These are phyloP conservation scores for Paedocypris micromegethes DNA, from an alignment of 2,797 vertebrate genomes.

Conservation along the genomic window DNA sequence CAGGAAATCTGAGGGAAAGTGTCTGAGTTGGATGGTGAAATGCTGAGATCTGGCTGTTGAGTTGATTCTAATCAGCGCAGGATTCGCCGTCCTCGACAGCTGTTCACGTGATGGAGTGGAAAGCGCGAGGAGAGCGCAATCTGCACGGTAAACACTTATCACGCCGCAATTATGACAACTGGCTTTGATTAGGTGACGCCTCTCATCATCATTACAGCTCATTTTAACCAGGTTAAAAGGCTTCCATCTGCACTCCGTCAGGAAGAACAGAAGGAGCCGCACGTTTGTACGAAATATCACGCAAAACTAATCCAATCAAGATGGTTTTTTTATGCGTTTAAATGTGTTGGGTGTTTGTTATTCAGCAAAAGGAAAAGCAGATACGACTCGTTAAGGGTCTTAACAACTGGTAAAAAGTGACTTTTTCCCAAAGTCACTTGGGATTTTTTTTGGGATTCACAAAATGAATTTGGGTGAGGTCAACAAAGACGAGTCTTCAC, in stretches of 20 bases:
- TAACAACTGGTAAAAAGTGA: too few relatives aligned
- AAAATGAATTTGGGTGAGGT: too few relatives aligned
- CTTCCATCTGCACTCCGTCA: constrained; percentile 69
- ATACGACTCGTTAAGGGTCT: too few relatives aligned
- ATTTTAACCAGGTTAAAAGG: constrained; percentile 68
- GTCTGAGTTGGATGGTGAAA: constrained; percentile 24
- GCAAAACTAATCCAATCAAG: too few relatives aligned
- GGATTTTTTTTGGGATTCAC: too few relatives aligned
- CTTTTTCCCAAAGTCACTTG: too few relatives aligned
- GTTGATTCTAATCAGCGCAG: constrained; percentile 51
- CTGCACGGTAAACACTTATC: constrained; percentile 73
- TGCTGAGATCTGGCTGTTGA: constrained; percentile 31
- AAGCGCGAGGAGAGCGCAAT: constrained; percentile 67
- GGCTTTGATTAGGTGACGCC: constrained; percentile 72
- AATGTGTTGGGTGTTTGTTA: too few relatives aligned
- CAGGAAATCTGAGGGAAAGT: too few relatives aligned
- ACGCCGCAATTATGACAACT: constrained; percentile 52
- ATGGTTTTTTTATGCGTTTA: too few relatives aligned
- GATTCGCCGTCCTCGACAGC: constrained; percentile 62
- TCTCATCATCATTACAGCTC: constrained; percentile 72
- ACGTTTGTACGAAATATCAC: neutral
- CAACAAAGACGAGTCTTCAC: too few relatives aligned
- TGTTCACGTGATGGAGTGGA: constrained; percentile 57
- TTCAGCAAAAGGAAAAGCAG: too few relatives aligned
- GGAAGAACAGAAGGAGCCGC: constrained; percentile 10